Evolutionary conservation across 2,113 vertebrate genomes (phyloP), one percentile per base, ranked within the genome.

Genomic region (Thymallus thymallus): DNA sequence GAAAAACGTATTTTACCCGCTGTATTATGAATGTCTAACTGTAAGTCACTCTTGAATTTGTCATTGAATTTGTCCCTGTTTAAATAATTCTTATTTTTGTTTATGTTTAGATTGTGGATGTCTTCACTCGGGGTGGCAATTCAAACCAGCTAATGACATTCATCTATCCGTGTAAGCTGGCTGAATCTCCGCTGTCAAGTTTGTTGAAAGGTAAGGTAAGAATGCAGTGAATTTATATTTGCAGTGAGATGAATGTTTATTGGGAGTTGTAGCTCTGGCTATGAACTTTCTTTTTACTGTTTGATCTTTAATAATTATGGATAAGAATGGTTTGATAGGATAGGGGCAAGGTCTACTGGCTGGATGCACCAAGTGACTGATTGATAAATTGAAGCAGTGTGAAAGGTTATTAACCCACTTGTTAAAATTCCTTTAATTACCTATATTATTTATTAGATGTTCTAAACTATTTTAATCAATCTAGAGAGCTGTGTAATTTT

Each of bases 161-260:
- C 75, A 5, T 65, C 58, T 71, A 0, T 5, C 51, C 67, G 45
- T 24, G 45, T 78, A 80, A 22, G 71, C 35, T 72, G 7, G 76
- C 48, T 55, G 82, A 56, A 72, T 61, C 66, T 5, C 75, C 63
- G 73, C 69, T 41, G 51, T 76, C 55, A 66, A 45, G 73, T n/a
- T 79, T 71, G 64, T 72, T 74, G 58, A 72, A 73, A 72, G 62
- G 60, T 41, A 30, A 89, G 91, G 92, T 86, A 87, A 74, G 48
- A 74, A 66, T 29, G 35, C 2, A 6, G 58, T 41, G 45, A 23
- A 66, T 30, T n/a, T 20, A n/a, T 78, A 51, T 71, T 67, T 51
- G 58, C 23, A 72, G 65, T 22, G 20, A 35, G 18, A 30, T 16
- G 1, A 0, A 35, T 7, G 6, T 35, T 70, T 64, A 61, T 71